phyloP scores from a whole-genome alignment of 2,113 vertebrate species.

The Columbina picui region DNA sequence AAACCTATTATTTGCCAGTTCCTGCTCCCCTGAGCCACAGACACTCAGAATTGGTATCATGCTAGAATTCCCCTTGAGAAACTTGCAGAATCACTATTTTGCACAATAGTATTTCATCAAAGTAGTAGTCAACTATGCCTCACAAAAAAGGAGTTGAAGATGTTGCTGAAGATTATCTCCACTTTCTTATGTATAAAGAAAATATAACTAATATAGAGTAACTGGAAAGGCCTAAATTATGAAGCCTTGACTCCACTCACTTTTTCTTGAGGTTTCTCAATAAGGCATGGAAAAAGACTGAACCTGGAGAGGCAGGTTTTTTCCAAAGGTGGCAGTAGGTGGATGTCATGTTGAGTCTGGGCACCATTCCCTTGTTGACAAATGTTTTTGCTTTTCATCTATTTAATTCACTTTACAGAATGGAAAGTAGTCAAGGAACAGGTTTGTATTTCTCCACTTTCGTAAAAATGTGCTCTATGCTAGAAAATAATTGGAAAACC shows the following conservation, averaged over 20 bases:
- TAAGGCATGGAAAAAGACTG: rapidly evolving
- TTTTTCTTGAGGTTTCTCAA: neutral
- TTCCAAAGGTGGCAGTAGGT: neutral
- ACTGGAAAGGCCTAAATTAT: neutral
- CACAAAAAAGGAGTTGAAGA: neutral
- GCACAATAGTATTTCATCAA: neutral
- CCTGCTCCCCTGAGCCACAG: neutral
- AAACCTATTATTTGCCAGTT: neutral
- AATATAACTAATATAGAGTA: neutral
- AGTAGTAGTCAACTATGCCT: neutral
- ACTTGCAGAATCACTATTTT: neutral
- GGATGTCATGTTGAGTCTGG: neutral
- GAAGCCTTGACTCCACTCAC: rapidly evolving
- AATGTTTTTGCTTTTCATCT: neutral
- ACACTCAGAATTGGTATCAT: neutral
- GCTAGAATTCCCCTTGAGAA: neutral
- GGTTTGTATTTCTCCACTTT: neutral
- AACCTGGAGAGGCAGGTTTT: neutral
- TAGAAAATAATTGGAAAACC: neutral
- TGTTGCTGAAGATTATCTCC: neutral
- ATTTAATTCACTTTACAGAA: neutral
- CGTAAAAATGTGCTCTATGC: neutral
- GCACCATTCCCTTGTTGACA: neutral
- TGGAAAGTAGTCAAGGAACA: neutral
- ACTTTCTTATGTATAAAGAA: neutral